A percentile compares a stretch with the other conserved stretches of the same genome.
These are phyloP conservation scores for Limnephilus auricula DNA, from an alignment of 2,888 invertebrate genomes.

Conservation along the genomic window DNA sequence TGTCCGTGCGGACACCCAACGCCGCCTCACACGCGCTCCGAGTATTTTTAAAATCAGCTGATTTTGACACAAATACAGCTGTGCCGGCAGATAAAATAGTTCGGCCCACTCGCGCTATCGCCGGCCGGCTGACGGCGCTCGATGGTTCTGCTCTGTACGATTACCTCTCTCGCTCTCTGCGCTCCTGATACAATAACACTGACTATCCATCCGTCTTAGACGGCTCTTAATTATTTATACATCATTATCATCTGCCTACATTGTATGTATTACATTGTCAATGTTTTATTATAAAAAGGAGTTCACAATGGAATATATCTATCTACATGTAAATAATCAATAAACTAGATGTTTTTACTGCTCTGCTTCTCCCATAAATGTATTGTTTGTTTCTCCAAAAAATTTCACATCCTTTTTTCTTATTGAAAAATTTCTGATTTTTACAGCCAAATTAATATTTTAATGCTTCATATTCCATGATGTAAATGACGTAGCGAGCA, in stretches of 20 bases:
- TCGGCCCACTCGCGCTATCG: constrained; percentile 58
- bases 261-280: background rate
- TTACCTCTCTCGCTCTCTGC: background rate
- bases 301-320: background rate
- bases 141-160: background rate
- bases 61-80: constrained; percentile 78
- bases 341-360: background rate
- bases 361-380: background rate
- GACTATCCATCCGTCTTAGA: background rate
- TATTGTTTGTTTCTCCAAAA: background rate
- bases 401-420: background rate
- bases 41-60: constrained; percentile 80
- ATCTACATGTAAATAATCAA: background rate
- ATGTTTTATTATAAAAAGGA: background rate
- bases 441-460: background rate
- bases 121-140: background rate
- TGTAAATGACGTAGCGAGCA: background rate
- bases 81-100: constrained; percentile 56
- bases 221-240: no score
- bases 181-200: background rate
- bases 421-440: no score
- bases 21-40: constrained; percentile 73
- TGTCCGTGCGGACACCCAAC: constrained; percentile 70
- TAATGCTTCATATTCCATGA: background rate
- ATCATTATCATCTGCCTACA: no score